Percentiles rank a stretch among this genome's conserved stretches.
These are phyloP conservation scores for Mus minutoides DNA, from an alignment of 2,797 vertebrate genomes.

Conservation along the genomic window DNA sequence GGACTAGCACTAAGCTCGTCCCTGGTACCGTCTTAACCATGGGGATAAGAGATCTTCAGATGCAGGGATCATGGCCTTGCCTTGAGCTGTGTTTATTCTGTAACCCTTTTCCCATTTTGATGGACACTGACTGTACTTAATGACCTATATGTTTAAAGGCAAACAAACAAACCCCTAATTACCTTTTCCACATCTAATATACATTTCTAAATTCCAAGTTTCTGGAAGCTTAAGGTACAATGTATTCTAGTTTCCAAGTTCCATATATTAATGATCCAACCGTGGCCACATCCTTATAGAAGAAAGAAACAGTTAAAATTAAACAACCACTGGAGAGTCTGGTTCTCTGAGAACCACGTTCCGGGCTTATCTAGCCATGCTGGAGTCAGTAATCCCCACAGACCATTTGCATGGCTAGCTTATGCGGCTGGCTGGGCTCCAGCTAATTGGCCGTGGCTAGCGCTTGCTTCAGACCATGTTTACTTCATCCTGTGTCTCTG, in stretches of 20 bases:
- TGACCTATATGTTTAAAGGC: slow-evolving; percentile 26
- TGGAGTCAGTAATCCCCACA: background rate
- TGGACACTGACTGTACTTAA: background rate
- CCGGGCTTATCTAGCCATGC: background rate
- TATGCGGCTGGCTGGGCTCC: slow-evolving; percentile 30
- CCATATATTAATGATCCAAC: slow-evolving; percentile 4
- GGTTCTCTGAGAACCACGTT: slow-evolving; percentile 26
- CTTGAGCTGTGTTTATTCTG: background rate
- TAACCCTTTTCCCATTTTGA: background rate
- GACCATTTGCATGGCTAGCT: background rate
- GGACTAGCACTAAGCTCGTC: background rate
- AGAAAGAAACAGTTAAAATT: slow-evolving; percentile 39
- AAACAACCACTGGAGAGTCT: background rate
- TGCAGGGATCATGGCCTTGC: background rate
- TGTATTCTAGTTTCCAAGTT: slow-evolving; percentile 26
- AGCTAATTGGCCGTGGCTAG: background rate
- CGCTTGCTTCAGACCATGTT: slow-evolving; percentile 24
- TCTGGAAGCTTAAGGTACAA: slow-evolving; percentile 31
- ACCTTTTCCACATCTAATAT: slow-evolving; percentile 15
- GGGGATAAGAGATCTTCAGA: background rate
- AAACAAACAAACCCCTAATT: background rate
- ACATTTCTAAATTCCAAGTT: slow-evolving; percentile 28
- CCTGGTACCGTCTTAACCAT: background rate
- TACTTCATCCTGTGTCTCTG: slow-evolving; percentile 38
- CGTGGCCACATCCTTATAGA: background rate